Evolutionary conservation across 2,888 invertebrate genomes (phyloP), one percentile per base, ranked within the genome.

Genomic region (Agrotis ipsilon): DNA sequence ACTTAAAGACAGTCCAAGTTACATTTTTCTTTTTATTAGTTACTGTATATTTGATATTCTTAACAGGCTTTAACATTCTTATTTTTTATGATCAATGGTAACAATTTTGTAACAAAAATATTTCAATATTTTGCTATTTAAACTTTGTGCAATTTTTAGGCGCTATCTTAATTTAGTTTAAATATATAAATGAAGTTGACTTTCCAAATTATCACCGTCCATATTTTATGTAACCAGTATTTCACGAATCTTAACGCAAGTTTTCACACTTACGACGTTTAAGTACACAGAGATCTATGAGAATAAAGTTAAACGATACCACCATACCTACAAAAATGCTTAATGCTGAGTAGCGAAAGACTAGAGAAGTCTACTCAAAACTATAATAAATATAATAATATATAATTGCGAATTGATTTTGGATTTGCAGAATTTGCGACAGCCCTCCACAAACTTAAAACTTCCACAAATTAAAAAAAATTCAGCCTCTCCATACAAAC

Each of bases 41-140:
- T 81, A 70, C 63, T 76, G 61, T 84, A 77, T 71, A 81, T 62
- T 79, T 84, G 79, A 78, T 82, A 82, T 81, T 79, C 57, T 51
- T 76, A 76, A 60, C 69, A 81, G 66, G 70, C 65, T 68, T 75
- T 82, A 80, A 64, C 55, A 71, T 59, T 14, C 55, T 32, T 69
- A 54, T 68, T 58, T 63, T 60, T 69, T 76, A 84, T 72, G 63
- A 68, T 84, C 64, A 64, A 68, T 70, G 65, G 72, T 73, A 83
- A 77, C 74, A 81, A 65, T 70, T 62, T 73, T 57, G 69, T 83
- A 80, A 85, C 78, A 83, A 85, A 83, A 83, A 83, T 83, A 83
- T 75, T 82, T 82, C 5, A 69, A 52, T 72, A 61, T 75, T 55
- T 78, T 61, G 64, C 66, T 74, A 70, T 75, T 19, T 58, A 65